Evolutionary conservation across 2,113 vertebrate genomes (phyloP).

Genomic region (Oophaga pumilio): DNA sequence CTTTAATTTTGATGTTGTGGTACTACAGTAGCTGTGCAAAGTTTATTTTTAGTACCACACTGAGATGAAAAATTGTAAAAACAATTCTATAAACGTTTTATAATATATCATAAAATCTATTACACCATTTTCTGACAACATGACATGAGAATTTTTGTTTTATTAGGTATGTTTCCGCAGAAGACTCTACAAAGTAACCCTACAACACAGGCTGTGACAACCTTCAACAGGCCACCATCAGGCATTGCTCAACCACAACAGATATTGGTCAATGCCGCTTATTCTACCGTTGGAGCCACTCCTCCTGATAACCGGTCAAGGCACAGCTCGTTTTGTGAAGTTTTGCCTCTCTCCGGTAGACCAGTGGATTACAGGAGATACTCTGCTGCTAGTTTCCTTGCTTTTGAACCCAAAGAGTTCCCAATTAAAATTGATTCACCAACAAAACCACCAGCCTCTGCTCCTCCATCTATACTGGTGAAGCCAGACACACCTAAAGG

Average conservation of each 20-base stretch:
- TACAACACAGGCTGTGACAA: conserved; percentile 64
- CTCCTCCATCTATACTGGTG: conserved; percentile 89
- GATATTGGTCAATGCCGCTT: conserved; percentile 67
- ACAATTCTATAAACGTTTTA: too few relatives aligned
- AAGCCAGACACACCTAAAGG: conserved; percentile 85
- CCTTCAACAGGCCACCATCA: conserved; percentile 66
- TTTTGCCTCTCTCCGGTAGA: conserved; percentile 48
- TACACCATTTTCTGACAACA: too few relatives aligned
- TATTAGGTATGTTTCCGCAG: conserved; percentile 73
- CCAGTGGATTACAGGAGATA: conserved; percentile 64
- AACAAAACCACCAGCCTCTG: conserved; percentile 67
- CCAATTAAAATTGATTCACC: conserved; percentile 68
- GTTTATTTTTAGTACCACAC: too few relatives aligned
- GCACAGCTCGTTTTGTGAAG: conserved; percentile 64
- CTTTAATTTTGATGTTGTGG: too few relatives aligned
- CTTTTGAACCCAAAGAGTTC: conserved; percentile 74
- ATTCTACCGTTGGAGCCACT: conserved; percentile 52
- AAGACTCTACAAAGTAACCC: conserved; percentile 67
- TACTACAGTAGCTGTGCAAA: too few relatives aligned
- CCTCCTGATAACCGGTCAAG: conserved; percentile 72
- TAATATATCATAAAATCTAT: too few relatives aligned
- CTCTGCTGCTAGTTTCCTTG: conserved; percentile 71
- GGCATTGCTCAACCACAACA: conserved; percentile 65
- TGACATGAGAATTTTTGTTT: conserved; percentile 15
- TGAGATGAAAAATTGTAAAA: too few relatives aligned